A percentile compares a stretch with the other conserved stretches of the same genome.
These are phyloP conservation scores for Apodemia zela DNA, from an alignment of 2,888 invertebrate genomes.

Conservation along the genomic window DNA sequence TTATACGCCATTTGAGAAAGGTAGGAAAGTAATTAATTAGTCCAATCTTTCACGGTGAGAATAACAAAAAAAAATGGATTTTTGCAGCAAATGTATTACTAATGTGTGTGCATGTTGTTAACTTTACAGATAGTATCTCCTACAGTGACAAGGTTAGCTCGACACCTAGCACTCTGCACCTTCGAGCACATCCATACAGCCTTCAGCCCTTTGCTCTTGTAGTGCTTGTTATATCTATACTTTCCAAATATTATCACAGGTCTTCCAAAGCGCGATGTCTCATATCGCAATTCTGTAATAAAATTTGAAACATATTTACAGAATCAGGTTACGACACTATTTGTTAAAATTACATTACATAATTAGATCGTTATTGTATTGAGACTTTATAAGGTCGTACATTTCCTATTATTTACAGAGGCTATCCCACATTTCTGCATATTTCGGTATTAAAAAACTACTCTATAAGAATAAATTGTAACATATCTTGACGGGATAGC, in stretches of 20 bases:
- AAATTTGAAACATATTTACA: not conserved
- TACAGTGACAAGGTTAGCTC: conserved; percentile 45
- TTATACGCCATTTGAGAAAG: no score
- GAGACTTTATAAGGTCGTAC: no score
- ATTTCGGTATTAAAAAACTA: no score
- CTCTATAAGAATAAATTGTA: no score
- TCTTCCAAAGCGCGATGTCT: conserved; percentile 39
- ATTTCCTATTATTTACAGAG: no score
- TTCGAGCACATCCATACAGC: conserved; percentile 40
- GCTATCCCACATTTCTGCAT: no score
- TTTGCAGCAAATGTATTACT: not conserved
- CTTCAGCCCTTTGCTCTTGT: conserved; percentile 32
- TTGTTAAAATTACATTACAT: no score
- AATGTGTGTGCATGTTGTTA: conserved; percentile 35
- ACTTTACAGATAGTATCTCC: conserved; percentile 38
- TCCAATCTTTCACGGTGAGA: no score
- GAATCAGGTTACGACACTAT: not conserved
- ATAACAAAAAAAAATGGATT: no score
- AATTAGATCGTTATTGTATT: no score
- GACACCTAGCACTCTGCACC: conserved; percentile 38
- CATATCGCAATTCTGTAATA: conserved; percentile 32
- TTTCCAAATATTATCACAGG: conserved; percentile 38
- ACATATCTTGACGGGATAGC: no score
- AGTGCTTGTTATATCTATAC: conserved; percentile 38
- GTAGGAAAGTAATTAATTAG: no score